Evolutionary conservation across 1,140 invertebrate species (phyloP).

Genomic region (Panagrolaimus sp.): DNA sequence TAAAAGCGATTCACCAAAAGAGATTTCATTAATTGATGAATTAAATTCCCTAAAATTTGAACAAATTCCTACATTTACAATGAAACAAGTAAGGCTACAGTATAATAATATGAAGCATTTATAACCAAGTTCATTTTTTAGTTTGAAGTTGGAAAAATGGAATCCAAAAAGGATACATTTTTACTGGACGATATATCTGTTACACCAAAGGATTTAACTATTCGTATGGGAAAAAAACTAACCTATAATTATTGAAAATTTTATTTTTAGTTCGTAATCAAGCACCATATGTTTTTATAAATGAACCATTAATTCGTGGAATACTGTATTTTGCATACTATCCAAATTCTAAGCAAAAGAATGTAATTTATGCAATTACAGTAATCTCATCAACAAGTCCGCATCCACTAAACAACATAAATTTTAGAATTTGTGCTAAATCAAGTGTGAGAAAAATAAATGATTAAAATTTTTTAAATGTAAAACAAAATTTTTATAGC

Average conservation of each 20-base stretch:
- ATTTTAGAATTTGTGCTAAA: neutral
- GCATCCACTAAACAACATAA: neutral
- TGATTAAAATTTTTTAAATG: neutral
- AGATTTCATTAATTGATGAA: neutral
- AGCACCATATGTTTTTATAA: neutral
- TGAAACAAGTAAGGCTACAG: neutral
- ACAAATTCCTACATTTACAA: neutral
- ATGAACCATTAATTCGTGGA: neutral
- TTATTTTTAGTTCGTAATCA: neutral
- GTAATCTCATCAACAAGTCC: neutral
- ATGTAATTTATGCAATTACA: conserved; percentile 5
- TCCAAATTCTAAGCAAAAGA: neutral
- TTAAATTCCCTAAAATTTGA: conserved; percentile 8
- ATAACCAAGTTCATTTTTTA: neutral
- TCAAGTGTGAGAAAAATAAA: neutral
- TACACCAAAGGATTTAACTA: neutral
- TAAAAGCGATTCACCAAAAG: neutral
- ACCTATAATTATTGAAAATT: neutral
- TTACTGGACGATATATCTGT: neutral
- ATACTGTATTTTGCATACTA: neutral
- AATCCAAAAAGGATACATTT: neutral
- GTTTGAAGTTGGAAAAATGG: neutral
- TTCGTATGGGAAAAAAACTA: neutral
- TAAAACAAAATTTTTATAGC: neutral
- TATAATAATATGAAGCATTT: neutral